Percentiles rank a stretch among this genome's conserved stretches.
phyloP scores from a whole-genome alignment of 2,888 invertebrate genomes.

The Gonocerus acuteangulatus region DNA sequence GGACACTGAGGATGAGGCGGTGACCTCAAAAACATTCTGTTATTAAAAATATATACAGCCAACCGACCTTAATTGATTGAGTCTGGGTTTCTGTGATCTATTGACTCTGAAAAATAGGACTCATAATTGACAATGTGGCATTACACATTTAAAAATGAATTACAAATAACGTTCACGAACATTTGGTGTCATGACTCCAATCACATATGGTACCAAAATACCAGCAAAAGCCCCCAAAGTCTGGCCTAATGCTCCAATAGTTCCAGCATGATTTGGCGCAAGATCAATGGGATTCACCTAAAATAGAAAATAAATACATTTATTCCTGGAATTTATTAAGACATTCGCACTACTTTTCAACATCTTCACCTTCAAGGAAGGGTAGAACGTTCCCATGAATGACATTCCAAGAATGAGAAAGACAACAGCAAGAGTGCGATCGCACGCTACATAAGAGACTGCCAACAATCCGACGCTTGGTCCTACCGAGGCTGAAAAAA shows the following conservation, averaged over 20 bases:
- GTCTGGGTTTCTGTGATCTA: too few species aligned
- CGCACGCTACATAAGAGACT: slow-evolving; percentile 47
- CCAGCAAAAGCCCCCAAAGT: too few species aligned
- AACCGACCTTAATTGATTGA: too few species aligned
- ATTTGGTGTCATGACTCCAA: too few species aligned
- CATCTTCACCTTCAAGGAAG: slow-evolving; percentile 52
- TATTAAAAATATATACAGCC: too few species aligned
- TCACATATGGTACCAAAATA: too few species aligned
- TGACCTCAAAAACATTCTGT: too few species aligned
- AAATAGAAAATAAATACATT: background rate
- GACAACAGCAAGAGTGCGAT: slow-evolving; percentile 52
- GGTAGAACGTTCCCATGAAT: slow-evolving; percentile 59
- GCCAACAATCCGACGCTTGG: slow-evolving; percentile 38
- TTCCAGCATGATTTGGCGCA: slow-evolving; percentile 1
- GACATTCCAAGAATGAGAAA: slow-evolving; percentile 58
- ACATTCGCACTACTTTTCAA: background rate
- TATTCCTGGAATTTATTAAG: background rate
- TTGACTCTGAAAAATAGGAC: too few species aligned
- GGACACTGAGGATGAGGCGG: too few species aligned
- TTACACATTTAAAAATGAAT: too few species aligned
- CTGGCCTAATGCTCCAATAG: background rate
- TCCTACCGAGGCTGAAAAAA: slow-evolving; percentile 37
- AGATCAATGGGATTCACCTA: background rate
- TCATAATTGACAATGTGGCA: too few species aligned
- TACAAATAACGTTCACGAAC: too few species aligned